Evolutionary conservation across 2,113 vertebrate genomes (phyloP).

Genomic region (Burhinus bistriatus): DNA sequence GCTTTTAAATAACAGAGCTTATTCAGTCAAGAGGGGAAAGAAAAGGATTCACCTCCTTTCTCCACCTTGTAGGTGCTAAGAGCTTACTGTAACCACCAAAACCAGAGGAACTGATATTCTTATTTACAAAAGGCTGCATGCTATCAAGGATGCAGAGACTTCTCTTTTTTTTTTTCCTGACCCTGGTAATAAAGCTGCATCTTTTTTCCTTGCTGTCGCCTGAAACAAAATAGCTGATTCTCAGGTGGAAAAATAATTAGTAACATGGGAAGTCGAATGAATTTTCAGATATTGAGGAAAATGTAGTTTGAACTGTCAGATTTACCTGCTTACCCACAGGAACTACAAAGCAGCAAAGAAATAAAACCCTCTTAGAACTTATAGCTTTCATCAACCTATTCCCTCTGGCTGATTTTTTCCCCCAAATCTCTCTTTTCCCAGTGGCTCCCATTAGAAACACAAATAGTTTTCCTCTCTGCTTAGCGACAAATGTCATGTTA

Average conservation of each 20-base stretch:
- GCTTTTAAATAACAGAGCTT: not conserved
- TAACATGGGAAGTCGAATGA: slow-evolving; percentile 33
- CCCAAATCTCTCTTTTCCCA: slow-evolving; percentile 15
- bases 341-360: slow-evolving; percentile 55
- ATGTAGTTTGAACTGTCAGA: slow-evolving; percentile 57
- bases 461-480: slow-evolving; percentile 26
- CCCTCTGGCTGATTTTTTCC: not conserved
- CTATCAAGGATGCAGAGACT: not conserved
- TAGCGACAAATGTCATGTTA: not conserved
- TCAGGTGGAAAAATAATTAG: slow-evolving; percentile 65
- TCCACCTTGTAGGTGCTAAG: not conserved
- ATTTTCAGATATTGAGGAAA: slow-evolving; percentile 58
- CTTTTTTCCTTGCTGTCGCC: not conserved
- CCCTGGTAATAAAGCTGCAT: not conserved
- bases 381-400: slow-evolving; percentile 37
- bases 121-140: not conserved
- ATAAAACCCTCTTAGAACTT: slow-evolving; percentile 40
- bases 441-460: slow-evolving; percentile 35
- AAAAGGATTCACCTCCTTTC: not conserved
- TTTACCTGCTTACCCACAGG: slow-evolving; percentile 54
- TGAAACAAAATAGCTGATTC: slow-evolving; percentile 51
- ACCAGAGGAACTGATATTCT: not conserved
- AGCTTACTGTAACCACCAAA: not conserved
- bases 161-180: not conserved
- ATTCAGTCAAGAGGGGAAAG: not conserved